Percentiles rank a stretch among this genome's conserved stretches.
Evolutionary conservation across 2,888 invertebrate genomes (phyloP).

Genomic region (Eulithis prunata): DNA sequence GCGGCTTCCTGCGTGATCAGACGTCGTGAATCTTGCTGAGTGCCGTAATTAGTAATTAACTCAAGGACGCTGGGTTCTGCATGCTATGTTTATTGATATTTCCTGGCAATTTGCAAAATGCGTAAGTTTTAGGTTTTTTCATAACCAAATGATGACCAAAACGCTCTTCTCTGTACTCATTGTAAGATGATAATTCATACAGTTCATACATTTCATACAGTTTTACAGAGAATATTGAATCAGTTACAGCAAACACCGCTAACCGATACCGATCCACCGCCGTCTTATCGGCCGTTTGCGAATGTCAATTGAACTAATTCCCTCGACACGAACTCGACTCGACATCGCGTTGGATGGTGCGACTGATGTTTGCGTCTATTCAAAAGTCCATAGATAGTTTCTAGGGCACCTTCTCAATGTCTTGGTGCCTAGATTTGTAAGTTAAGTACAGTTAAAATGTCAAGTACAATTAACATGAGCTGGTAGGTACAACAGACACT

Average conservation of each 20-base stretch:
- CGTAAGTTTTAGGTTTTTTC: constrained; percentile 1
- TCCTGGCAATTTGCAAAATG: constrained; percentile 38
- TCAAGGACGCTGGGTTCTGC: constrained; percentile 51
- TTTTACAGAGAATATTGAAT: constrained; percentile 12
- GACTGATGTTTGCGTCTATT: constrained; percentile 13
- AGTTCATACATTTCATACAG: not conserved
- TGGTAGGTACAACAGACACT: too few species aligned
- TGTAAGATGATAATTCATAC: too few species aligned
- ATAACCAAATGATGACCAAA: too few species aligned
- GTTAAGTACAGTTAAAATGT: not conserved
- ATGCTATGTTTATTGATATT: constrained; percentile 46
- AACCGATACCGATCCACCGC: constrained; percentile 25
- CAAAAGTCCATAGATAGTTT: constrained; percentile 2
- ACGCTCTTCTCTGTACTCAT: too few species aligned
- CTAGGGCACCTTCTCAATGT: not conserved
- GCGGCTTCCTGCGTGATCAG: constrained; percentile 50
- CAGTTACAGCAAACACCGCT: constrained; percentile 22
- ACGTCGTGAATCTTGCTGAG: constrained; percentile 60
- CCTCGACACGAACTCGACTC: constrained; percentile 26
- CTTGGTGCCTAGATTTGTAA: not conserved
- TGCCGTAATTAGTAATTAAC: constrained; percentile 61
- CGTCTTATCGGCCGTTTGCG: constrained; percentile 35
- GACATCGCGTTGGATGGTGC: not conserved
- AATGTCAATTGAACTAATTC: constrained; percentile 44
- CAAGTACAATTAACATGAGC: too few species aligned